Percentiles rank a stretch among this genome's conserved stretches.
These are phyloP conservation scores for Pongo pygmaeus DNA, from an alignment of 2,113 vertebrate species.

Conservation along the genomic window DNA sequence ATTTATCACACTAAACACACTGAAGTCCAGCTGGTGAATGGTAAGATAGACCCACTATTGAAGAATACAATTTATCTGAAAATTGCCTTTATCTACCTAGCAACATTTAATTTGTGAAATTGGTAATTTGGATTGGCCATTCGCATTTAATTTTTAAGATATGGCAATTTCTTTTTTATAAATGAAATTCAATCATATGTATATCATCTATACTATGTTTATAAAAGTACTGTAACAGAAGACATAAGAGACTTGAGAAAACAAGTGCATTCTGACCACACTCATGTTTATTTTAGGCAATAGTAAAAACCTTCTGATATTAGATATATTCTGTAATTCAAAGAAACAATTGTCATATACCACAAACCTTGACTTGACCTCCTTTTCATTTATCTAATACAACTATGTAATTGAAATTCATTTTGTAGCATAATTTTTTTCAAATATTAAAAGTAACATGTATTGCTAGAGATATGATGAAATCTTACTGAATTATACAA, in stretches of 20 bases:
- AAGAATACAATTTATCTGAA: neutral
- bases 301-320: slow-evolving; percentile 31
- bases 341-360: slow-evolving; percentile 51
- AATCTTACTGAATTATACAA: neutral
- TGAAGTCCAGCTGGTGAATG: neutral
- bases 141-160: slow-evolving; percentile 12
- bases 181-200: neutral
- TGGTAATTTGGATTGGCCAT: neutral
- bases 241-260: neutral
- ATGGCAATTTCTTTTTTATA: neutral
- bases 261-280: neutral
- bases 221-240: neutral
- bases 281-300: neutral
- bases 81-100: neutral
- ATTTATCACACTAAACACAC: neutral
- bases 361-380: neutral
- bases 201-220: neutral
- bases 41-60: neutral
- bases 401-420: neutral
- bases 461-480: neutral
- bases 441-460: neutral
- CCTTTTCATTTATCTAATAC: neutral
- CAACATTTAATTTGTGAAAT: neutral
- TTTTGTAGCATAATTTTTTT: neutral
- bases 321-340: slow-evolving; percentile 73